A percentile compares a stretch with the other conserved stretches of the same genome.
Conservation (phyloP, 2,888 invertebrate species). For the Tetrapedia diversipes region DNA sequence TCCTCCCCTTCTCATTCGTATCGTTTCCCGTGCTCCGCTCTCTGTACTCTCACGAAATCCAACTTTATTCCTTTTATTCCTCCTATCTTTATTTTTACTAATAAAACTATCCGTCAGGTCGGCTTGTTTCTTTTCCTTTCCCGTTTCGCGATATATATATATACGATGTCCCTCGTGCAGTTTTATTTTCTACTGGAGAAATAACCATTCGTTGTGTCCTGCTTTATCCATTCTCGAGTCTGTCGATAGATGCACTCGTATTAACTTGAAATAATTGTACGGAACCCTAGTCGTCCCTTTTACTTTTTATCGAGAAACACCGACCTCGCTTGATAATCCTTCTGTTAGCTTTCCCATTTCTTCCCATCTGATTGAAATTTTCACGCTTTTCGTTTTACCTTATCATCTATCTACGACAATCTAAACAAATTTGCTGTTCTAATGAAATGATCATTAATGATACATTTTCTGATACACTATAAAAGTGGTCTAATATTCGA, state of each 20-base stretch:
- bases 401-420: too few relatives aligned
- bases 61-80: constrained; percentile 21
- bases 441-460: background rate
- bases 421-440: background rate
- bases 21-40: constrained; percentile 22
- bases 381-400: too few relatives aligned
- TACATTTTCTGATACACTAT: background rate
- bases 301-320: constrained; percentile 3
- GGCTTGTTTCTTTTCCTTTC: constrained; percentile 30
- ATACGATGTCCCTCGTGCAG: constrained; percentile 9
- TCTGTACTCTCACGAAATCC: constrained; percentile 28
- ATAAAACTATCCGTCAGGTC: constrained; percentile 46
- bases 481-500: background rate
- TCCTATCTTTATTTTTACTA: constrained; percentile 39
- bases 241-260: background rate
- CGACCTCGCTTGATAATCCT: background rate
- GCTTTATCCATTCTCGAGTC: constrained; percentile 14
- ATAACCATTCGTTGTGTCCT: constrained; percentile 30
- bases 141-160: constrained; percentile 4
- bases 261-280: constrained; percentile 2
- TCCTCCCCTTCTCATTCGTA: background rate
- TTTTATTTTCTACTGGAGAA: constrained; percentile 30
- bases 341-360: background rate
- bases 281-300: constrained; percentile 2
- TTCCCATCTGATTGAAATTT: background rate